A percentile compares a stretch with the other conserved stretches of the same genome.
These are phyloP conservation scores for Eurystomus gularis DNA, from an alignment of 2,113 vertebrate species.

Conservation along the genomic window DNA sequence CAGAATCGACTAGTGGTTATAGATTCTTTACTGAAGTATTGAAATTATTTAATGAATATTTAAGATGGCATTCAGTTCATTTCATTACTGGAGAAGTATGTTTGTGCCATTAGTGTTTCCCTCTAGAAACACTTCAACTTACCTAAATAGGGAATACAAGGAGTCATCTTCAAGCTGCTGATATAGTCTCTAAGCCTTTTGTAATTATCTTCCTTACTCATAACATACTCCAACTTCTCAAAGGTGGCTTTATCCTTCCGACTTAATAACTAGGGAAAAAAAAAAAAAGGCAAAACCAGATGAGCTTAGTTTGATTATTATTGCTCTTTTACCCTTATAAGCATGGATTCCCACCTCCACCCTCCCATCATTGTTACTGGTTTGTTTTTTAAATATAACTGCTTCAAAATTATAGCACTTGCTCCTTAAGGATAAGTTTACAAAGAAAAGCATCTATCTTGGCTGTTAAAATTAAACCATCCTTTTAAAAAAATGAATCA, in stretches of 20 bases:
- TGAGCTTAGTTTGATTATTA: not conserved
- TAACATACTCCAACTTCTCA: conserved; percentile 95
- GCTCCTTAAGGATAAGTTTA: not conserved
- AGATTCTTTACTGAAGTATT: not conserved
- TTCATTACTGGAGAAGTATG: not conserved
- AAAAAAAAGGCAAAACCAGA: not conserved
- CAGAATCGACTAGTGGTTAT: not conserved
- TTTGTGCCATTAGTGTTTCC: not conserved
- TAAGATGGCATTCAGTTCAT: not conserved
- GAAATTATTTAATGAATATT: not conserved
- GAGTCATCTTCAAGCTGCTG: conserved; percentile 98
- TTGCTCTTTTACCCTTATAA: not conserved
- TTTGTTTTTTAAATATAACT: not conserved
- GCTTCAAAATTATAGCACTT: not conserved
- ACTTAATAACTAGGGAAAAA: conserved; percentile 84
- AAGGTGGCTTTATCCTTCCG: conserved; percentile 97
- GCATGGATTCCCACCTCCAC: not conserved
- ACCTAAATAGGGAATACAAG: conserved; percentile 98
- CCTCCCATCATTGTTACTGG: not conserved
- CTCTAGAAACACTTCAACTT: conserved; percentile 48
- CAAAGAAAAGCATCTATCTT: not conserved
- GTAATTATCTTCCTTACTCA: conserved; percentile 99
- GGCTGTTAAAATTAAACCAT: not conserved
- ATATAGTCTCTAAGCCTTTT: conserved; percentile 96
- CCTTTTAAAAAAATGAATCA: not conserved